Percentiles rank a stretch among this genome's conserved stretches.
phyloP scores from a whole-genome alignment of 1,140 invertebrate species.

The Adoxophyes honmai region DNA sequence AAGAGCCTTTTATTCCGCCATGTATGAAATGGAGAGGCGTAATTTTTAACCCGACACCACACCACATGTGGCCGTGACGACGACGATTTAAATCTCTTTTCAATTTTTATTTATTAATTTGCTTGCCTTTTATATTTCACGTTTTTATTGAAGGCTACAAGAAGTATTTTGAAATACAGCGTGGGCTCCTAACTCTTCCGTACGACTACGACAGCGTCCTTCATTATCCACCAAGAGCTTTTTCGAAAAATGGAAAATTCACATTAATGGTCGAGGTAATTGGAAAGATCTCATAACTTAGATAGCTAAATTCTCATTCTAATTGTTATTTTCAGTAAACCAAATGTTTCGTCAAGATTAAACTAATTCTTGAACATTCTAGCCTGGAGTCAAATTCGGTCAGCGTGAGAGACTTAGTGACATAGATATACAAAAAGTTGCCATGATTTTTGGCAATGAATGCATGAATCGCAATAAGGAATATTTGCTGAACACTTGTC shows the following conservation, averaged over 20 bases:
- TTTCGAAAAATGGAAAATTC: conserved; percentile 84
- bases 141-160: conserved; percentile 73
- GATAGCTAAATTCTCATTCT: no score
- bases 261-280: conserved; percentile 82
- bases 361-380: not conserved
- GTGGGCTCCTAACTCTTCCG: conserved; percentile 78
- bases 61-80: no score
- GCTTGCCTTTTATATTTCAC: not conserved
- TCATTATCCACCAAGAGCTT: conserved; percentile 88
- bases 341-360: no score
- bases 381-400: conserved; percentile 49
- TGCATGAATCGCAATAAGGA: conserved; percentile 53
- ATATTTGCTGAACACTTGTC: conserved; percentile 59
- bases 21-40: no score
- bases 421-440: conserved; percentile 54
- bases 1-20: no score
- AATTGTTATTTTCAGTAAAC: no score
- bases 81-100: no score
- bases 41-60: no score
- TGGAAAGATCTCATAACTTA: not conserved
- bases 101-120: no score
- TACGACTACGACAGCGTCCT: conserved; percentile 90
- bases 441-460: conserved; percentile 43
- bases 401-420: conserved; percentile 58
- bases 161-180: conserved; percentile 83